Conservation (phyloP, 2,797 vertebrate genomes). For the Jordanella pulchra region DNA sequence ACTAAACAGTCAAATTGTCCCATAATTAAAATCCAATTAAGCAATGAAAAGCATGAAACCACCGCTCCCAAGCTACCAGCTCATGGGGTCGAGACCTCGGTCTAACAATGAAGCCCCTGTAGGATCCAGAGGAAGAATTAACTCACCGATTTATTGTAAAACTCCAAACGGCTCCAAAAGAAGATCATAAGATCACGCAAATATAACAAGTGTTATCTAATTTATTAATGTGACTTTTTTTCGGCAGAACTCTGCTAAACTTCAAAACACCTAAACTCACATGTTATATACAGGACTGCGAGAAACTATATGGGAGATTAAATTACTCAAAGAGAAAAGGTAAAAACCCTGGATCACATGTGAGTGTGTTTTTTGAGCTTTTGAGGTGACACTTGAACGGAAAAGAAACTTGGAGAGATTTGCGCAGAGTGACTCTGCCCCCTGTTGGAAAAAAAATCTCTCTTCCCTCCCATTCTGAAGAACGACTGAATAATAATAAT, state of each 20-base stretch:
- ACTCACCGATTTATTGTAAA: neutral
- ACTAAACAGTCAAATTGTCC: constrained; percentile 1
- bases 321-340: no score
- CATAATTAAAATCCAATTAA: constrained; percentile 29
- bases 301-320: no score
- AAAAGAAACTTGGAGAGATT: neutral
- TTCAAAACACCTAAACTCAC: no score
- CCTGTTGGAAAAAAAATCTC: constrained; percentile 60
- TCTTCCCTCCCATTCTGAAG: neutral
- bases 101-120: constrained; percentile 20
- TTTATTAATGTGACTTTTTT: neutral
- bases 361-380: neutral
- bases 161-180: constrained; percentile 10
- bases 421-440: constrained; percentile 69
- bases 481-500: neutral
- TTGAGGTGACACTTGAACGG: neutral
- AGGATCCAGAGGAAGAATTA: neutral
- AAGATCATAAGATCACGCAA: neutral
- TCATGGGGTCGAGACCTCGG: constrained; percentile 38
- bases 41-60: constrained; percentile 27
- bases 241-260: neutral
- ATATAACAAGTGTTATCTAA: neutral
- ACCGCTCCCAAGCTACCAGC: constrained; percentile 10
- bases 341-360: neutral
- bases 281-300: no score